Percentiles rank a stretch among this genome's conserved stretches.
Evolutionary conservation across 2,797 vertebrate species (phyloP).

Genomic region (Helarctos malayanus): DNA sequence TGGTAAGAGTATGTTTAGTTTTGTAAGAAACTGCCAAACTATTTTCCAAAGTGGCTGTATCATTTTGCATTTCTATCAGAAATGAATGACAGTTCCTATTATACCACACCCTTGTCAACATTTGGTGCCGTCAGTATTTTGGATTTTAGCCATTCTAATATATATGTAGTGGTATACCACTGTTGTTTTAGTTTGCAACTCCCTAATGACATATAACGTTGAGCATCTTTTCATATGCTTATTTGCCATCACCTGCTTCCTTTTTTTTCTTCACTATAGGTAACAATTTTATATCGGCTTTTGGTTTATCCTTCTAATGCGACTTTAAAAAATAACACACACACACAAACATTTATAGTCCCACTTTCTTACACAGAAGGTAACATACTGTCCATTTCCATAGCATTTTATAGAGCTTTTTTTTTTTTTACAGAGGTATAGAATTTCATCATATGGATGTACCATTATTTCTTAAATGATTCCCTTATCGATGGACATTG

Average conservation of each 20-base stretch:
- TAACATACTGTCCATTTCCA: not conserved
- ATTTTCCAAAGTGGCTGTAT: not conserved
- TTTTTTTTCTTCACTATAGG: not conserved
- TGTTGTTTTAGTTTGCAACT: not conserved
- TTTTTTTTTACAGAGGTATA: not conserved
- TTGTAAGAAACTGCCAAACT: conserved; percentile 1
- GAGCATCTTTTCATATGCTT: not conserved
- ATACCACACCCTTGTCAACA: not conserved
- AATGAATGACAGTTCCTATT: not conserved
- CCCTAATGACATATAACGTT: not conserved
- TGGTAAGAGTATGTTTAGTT: not conserved
- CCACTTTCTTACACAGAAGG: not conserved
- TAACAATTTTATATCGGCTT: not conserved
- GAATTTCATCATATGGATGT: not conserved
- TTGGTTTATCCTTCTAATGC: not conserved
- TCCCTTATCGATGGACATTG: not conserved
- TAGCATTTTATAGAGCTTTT: not conserved
- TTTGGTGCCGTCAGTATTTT: not conserved
- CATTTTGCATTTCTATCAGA: not conserved
- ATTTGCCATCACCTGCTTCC: not conserved
- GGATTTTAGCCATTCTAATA: not conserved
- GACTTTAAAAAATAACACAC: not conserved
- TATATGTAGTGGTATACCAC: not conserved
- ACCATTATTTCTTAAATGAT: not conserved
- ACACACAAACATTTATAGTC: not conserved